phyloP scores from a whole-genome alignment of 1,140 invertebrate species.

The Drosophila ironensis region DNA sequence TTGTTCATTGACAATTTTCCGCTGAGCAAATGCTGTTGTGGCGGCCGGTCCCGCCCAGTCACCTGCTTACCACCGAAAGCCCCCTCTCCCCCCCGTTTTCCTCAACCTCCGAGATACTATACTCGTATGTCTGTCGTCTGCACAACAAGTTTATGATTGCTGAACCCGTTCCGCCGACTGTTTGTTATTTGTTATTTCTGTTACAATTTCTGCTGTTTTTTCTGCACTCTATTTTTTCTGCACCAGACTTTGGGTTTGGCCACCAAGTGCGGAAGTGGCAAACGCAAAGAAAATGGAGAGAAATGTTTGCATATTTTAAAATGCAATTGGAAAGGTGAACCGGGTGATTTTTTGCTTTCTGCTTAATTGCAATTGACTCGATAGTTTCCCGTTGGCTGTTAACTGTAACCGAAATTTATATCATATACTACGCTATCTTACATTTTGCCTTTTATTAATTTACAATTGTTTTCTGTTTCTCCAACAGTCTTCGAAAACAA shows the following conservation, averaged over 20 bases:
- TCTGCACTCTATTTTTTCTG: neutral
- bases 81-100: constrained; percentile 1
- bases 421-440: too few relatives aligned
- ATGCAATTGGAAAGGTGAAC: constrained; percentile 72
- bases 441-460: constrained; percentile 1
- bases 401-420: constrained; percentile 40
- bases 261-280: constrained; percentile 66
- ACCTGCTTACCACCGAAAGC: constrained; percentile 18
- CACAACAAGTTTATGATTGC: constrained; percentile 78
- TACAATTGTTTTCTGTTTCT: constrained; percentile 25
- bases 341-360: constrained; percentile 34
- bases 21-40: constrained; percentile 43
- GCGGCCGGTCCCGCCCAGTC: constrained; percentile 5
- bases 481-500: constrained; percentile 66
- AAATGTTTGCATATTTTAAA: constrained; percentile 65
- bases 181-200: constrained; percentile 66
- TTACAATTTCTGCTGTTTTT: constrained; percentile 60
- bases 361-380: constrained; percentile 48
- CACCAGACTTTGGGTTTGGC: constrained; percentile 53
- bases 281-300: constrained; percentile 29
- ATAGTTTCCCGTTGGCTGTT: constrained; percentile 25
- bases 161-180: constrained; percentile 65
- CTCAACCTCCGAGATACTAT: too few relatives aligned
- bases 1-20: constrained; percentile 75
- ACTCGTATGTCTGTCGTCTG: constrained; percentile 61